Percentiles rank a stretch among this genome's conserved stretches.
Evolutionary conservation across 2,888 invertebrate genomes (phyloP).

Genomic region (Dastarcus helophoroides): DNA sequence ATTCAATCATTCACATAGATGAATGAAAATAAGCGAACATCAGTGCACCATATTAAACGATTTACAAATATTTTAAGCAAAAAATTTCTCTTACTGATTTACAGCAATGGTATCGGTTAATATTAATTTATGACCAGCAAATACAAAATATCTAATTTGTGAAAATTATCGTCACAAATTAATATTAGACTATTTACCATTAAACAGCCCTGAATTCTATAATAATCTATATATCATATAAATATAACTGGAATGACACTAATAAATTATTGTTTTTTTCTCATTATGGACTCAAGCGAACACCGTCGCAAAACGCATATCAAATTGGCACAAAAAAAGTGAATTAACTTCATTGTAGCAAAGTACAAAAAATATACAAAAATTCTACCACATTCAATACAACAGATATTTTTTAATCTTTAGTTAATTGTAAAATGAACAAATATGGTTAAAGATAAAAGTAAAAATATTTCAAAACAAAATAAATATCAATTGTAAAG

Average conservation of each 20-base stretch:
- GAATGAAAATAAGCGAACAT: slow-evolving; percentile 4
- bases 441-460: not conserved
- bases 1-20: not conserved
- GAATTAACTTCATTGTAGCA: slow-evolving; percentile 2
- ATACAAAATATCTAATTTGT: not conserved
- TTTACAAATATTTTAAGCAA: slow-evolving; percentile 26
- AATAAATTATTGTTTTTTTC: slow-evolving; percentile 31
- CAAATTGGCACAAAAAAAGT: slow-evolving; percentile 30
- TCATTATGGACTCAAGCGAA: too few relatives aligned
- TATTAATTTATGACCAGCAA: slow-evolving; percentile 6
- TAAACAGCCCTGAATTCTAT: slow-evolving; percentile 28
- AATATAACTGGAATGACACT: slow-evolving; percentile 37
- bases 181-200: slow-evolving; percentile 15
- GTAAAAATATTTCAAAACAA: not conserved
- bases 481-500: slow-evolving; percentile 11
- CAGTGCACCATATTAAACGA: slow-evolving; percentile 24
- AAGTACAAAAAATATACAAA: slow-evolving; percentile 1
- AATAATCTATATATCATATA: slow-evolving; percentile 25
- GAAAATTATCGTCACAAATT: slow-evolving; percentile 5
- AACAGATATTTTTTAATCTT: slow-evolving; percentile 1
- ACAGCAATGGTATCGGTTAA: slow-evolving; percentile 17
- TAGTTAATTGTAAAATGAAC: not conserved
- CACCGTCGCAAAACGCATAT: too few relatives aligned
- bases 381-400: not conserved
- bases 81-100: slow-evolving; percentile 19